Evolutionary conservation across 2,113 vertebrate species (phyloP).

Genomic region (Ariopsis seemanni): DNA sequence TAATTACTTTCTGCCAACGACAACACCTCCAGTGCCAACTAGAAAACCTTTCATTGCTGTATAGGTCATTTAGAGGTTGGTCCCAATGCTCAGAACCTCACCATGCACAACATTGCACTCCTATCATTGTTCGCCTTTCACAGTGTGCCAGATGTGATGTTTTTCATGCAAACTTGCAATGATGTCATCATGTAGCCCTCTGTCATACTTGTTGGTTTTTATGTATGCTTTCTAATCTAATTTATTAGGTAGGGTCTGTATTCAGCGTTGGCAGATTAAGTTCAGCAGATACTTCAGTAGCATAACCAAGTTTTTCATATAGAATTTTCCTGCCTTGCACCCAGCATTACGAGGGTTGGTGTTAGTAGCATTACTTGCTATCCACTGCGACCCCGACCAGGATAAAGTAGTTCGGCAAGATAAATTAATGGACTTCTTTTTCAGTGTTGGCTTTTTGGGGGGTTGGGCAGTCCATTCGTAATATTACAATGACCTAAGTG

Average conservation of each 20-base stretch:
- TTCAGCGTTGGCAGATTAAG: neutral
- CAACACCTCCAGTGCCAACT: constrained; percentile 5
- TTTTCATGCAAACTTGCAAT: neutral
- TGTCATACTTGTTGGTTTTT: neutral
- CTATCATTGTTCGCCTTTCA: constrained; percentile 9
- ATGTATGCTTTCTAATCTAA: neutral
- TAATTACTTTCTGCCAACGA: constrained; percentile 36
- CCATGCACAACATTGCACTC: neutral
- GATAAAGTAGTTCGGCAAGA: too few species aligned
- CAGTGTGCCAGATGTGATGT: neutral
- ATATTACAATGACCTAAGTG: neutral
- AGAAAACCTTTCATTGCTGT: constrained; percentile 9
- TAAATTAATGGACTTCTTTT: too few species aligned
- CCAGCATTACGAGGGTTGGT: neutral
- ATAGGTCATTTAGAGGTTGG: constrained; percentile 36
- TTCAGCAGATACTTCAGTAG: neutral
- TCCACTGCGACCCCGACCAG: neutral
- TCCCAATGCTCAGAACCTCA: constrained; percentile 16
- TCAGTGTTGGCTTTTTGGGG: too few species aligned
- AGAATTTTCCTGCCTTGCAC: neutral
- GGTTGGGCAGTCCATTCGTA: neutral
- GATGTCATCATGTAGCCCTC: neutral
- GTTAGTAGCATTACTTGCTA: too few species aligned
- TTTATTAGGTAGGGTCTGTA: neutral
- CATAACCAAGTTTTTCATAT: neutral